Percentiles rank a stretch among this genome's conserved stretches.
phyloP scores from a whole-genome alignment of 1,140 invertebrate genomes.

The Gerris buenoi region DNA sequence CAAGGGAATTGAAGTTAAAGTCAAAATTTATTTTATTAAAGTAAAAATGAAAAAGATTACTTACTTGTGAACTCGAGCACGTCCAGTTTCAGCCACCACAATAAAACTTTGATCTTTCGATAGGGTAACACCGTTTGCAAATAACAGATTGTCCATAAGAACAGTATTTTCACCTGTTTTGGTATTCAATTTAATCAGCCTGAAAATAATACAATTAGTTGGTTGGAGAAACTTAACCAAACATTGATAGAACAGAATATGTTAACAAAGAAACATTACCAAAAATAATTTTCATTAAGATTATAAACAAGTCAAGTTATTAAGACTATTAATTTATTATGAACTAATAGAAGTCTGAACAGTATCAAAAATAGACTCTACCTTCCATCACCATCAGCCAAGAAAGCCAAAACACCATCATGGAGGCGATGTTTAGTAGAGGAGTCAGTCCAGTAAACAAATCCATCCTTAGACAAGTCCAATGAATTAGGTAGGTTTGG shows the following conservation, averaged over 20 bases:
- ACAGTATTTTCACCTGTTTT: background rate
- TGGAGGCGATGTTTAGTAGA: background rate
- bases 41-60: background rate
- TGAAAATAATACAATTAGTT: no score
- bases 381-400: background rate
- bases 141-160: background rate
- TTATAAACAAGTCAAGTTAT: no score
- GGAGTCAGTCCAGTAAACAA: background rate
- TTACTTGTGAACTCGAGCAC: background rate
- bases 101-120: background rate
- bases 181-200: background rate
- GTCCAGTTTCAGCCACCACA: background rate
- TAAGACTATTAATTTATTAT: no score
- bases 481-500: background rate
- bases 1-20: no score
- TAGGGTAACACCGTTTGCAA: background rate
- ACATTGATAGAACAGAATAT: no score
- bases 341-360: no score
- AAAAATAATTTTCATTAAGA: no score
- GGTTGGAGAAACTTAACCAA: no score
- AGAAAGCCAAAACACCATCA: background rate
- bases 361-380: background rate
- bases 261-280: no score
- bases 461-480: background rate
- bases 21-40: no score